Evolutionary conservation across 2,113 vertebrate species (phyloP), one percentile per base, ranked within the genome.

Genomic region (Indicator maculatus): DNA sequence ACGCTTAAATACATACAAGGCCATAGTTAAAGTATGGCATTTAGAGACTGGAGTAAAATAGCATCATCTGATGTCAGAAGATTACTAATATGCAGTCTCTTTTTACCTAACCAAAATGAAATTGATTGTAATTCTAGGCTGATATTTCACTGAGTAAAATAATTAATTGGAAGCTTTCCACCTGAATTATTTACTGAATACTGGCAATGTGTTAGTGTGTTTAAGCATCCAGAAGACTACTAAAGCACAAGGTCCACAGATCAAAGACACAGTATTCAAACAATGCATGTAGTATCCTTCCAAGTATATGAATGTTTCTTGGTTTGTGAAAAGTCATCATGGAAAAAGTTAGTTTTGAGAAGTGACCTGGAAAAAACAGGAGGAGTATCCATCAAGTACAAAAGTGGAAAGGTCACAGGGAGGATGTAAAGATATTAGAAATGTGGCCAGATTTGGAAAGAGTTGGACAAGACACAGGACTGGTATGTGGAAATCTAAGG

Each of bases 231-330:
- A 52, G 60, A 77, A 86, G 75, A 66, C 67, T 73, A 70, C 70
- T 61, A 31, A 94, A 60, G 26, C 39, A 56, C 44, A 94, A 75
- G 85, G 90, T 93, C 36, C 77, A 86, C 36, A 66, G 95, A 96
- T 95, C 94, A 95, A 97, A 94, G 93, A 55, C 59, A 41, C 1
- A 52, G 15, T 30, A 64, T 69, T 70, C 65, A 97, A 95, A 93
- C 90, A 95, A 88, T 84, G 73, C 8, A 13, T 36, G 70, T 10
- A 66, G 30, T 91, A 44, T 91, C 78, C 89, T 95, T 95, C 79
- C 79, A 95, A 95, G 74, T 72, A 5, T 75, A 38, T 82, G 36
- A 74, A 88, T 65, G 30, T 81, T 75, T 88, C 47, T 60, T 18
- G 16, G 9, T 74, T 83, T 93, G 61, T 45, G 45, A 83, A 95